Conservation (phyloP, 2,888 invertebrate species). For the Hirtodrosophila trivittata region DNA sequence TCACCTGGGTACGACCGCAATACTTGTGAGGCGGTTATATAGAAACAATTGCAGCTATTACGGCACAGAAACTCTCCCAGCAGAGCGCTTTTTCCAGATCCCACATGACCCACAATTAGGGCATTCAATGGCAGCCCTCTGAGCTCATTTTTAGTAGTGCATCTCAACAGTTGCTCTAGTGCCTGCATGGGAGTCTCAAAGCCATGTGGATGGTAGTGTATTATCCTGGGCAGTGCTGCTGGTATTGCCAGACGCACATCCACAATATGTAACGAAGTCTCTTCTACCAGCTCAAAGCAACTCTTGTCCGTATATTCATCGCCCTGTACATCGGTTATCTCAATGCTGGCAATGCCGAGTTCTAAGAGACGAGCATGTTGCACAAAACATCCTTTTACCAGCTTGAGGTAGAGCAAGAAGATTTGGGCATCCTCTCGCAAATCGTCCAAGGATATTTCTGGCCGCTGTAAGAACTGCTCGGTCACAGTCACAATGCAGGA, state of each 20-base stretch:
- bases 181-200: constrained; percentile 67
- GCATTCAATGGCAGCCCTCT: constrained; percentile 64
- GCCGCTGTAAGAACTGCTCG: constrained; percentile 34
- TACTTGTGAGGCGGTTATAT: constrained; percentile 84
- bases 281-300: constrained; percentile 50
- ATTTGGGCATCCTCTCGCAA: constrained; percentile 39
- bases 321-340: constrained; percentile 37
- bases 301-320: constrained; percentile 8
- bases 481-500: constrained; percentile 46
- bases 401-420: constrained; percentile 47
- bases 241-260: constrained; percentile 61
- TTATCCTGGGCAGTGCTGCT: not conserved
- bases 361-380: constrained; percentile 38
- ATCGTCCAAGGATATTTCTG: constrained; percentile 20
- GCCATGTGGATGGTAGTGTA: constrained; percentile 44
- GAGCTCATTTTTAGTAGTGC: constrained; percentile 11
- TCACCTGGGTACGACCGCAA: constrained; percentile 85
- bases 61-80: constrained; percentile 84
- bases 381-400: constrained; percentile 50
- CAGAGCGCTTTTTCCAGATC: constrained; percentile 86
- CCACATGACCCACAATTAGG: constrained; percentile 85
- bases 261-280: constrained; percentile 57
- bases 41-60: constrained; percentile 84
- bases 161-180: constrained; percentile 67
- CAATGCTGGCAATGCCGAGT: constrained; percentile 67